Conservation (phyloP, 1,140 invertebrate genomes). For the Stegodyphus dumicola region DNA sequence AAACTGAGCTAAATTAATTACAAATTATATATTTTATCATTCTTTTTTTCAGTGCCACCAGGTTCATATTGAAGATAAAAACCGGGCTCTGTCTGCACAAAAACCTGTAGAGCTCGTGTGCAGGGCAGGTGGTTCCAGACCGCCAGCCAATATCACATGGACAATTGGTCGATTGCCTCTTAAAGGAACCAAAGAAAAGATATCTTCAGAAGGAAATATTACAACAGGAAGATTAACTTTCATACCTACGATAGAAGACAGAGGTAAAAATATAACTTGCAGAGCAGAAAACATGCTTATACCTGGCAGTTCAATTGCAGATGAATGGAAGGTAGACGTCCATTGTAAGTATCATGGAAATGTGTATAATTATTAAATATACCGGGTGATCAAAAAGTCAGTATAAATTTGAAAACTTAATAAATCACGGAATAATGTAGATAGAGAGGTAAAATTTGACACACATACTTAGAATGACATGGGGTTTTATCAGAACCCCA, state of each 20-base stretch:
- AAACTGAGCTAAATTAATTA: not conserved
- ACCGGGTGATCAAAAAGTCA: too few relatives aligned
- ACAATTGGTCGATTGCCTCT: conserved; percentile 79
- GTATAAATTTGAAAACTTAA: too few relatives aligned
- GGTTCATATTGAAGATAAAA: conserved; percentile 76
- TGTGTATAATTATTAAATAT: too few relatives aligned
- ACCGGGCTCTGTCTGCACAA: conserved; percentile 84
- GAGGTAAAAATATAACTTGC: conserved; percentile 84
- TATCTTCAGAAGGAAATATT: conserved; percentile 85
- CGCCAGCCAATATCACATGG: conserved; percentile 88
- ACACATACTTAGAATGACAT: too few relatives aligned
- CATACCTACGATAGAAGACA: conserved; percentile 80
- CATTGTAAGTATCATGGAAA: conserved; percentile 78
- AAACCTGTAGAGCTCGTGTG: conserved; percentile 85
- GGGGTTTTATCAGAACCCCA: too few relatives aligned
- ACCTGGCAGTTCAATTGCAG: conserved; percentile 76
- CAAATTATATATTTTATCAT: not conserved
- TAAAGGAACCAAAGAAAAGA: conserved; percentile 62
- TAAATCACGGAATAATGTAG: too few relatives aligned
- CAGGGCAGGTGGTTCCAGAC: conserved; percentile 86
- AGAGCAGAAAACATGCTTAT: conserved; percentile 84
- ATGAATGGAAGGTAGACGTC: conserved; percentile 86
- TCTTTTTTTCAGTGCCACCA: conserved; percentile 38
- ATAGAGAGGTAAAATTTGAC: too few relatives aligned
- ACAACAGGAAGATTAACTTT: conserved; percentile 82